phyloP scores from a whole-genome alignment of 2,888 invertebrate species.

The Hydropsyche betteni region DNA sequence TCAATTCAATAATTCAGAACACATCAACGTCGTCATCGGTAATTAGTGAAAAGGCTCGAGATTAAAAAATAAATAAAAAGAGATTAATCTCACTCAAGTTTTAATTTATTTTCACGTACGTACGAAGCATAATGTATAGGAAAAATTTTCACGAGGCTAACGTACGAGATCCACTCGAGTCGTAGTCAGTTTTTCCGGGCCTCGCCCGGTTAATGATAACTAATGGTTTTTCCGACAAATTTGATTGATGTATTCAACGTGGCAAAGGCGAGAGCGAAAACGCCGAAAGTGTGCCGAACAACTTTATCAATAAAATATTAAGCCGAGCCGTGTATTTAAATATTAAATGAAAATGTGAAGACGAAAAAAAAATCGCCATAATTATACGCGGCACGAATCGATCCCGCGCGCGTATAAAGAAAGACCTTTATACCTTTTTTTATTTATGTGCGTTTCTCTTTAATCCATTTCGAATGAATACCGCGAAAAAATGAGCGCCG shows the following conservation, averaged over 20 bases:
- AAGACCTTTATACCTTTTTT: not conserved
- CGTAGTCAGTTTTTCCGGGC: constrained; percentile 12
- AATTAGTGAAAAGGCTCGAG: not conserved
- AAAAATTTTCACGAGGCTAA: not conserved
- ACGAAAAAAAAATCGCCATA: no score
- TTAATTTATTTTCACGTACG: constrained; percentile 12
- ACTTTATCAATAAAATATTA: constrained; percentile 25
- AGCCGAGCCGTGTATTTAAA: constrained; percentile 10
- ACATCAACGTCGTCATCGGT: not conserved
- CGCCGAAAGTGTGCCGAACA: constrained; percentile 21
- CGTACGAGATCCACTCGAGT: constrained; percentile 18
- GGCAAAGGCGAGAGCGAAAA: constrained; percentile 18
- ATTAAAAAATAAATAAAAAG: constrained; percentile 1
- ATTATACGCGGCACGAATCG: no score
- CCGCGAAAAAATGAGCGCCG: no score
- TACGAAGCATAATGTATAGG: no score
- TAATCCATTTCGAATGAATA: no score
- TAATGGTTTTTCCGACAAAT: constrained; percentile 32
- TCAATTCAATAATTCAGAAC: not conserved
- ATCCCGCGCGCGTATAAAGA: no score
- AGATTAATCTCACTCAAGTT: constrained; percentile 25
- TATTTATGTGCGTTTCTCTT: not conserved
- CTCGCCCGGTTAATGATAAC: constrained; percentile 28
- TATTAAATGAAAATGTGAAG: no score
- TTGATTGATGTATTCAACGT: constrained; percentile 32